Conservation (phyloP, 2,113 vertebrate species). For the Promerops cafer region DNA sequence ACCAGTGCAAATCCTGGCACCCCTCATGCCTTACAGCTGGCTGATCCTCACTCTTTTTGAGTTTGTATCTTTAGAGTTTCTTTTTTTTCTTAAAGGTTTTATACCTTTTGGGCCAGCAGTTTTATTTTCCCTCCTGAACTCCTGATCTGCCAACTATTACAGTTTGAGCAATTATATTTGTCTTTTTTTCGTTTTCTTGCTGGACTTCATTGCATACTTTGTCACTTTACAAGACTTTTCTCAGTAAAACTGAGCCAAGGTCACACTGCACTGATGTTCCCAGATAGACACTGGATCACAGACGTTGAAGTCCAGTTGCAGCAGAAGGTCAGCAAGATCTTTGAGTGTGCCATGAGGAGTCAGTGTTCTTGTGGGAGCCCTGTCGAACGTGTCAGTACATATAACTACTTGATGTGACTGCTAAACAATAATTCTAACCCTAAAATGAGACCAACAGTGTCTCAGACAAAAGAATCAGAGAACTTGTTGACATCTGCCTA, state of each 20-base stretch:
- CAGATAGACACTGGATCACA: not conserved
- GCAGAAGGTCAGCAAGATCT: not conserved
- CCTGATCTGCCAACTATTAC: not conserved
- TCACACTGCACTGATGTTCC: not conserved
- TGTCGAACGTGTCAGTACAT: rapidly evolving
- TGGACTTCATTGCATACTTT: not conserved
- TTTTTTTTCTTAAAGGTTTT: not conserved
- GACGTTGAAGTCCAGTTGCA: not conserved
- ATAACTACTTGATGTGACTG: not conserved
- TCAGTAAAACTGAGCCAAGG: not conserved
- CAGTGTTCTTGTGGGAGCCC: not conserved
- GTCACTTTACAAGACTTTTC: not conserved
- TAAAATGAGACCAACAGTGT: not conserved
- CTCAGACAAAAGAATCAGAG: not conserved
- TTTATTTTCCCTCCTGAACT: not conserved
- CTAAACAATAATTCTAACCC: not conserved
- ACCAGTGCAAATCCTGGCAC: not conserved
- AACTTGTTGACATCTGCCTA: not conserved
- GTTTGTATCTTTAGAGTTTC: not conserved
- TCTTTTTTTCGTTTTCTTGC: not conserved
- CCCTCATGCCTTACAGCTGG: not conserved
- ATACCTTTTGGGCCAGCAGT: not conserved
- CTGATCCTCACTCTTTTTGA: not conserved
- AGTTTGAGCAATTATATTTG: not conserved
- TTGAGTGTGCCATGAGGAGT: not conserved